Evolutionary conservation across 2,888 invertebrate genomes (phyloP).

Genomic region (Drosophila ezoana): DNA sequence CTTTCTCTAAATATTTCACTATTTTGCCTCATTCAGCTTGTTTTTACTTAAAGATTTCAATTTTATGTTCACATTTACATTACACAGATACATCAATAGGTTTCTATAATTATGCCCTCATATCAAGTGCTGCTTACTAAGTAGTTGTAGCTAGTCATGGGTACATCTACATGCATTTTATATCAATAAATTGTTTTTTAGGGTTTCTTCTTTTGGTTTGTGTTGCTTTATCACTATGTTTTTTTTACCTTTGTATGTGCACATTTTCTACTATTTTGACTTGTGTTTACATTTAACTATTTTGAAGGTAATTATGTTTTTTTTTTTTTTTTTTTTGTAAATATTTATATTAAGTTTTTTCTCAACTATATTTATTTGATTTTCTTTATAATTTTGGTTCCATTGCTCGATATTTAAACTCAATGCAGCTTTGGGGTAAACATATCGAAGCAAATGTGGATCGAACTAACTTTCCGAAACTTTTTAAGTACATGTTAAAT

Average conservation of each 20-base stretch:
- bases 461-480: conserved; percentile 9
- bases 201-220: conserved; percentile 44
- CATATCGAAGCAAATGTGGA: conserved; percentile 56
- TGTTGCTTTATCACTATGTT: conserved; percentile 56
- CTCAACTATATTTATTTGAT: conserved; percentile 8
- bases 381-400: conserved; percentile 34
- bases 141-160: conserved; percentile 46
- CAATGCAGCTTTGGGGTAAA: conserved; percentile 43
- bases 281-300: conserved; percentile 57
- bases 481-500: conserved; percentile 18
- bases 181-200: conserved; percentile 5
- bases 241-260: conserved; percentile 56
- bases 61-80: conserved; percentile 65
- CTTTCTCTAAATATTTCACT: conserved; percentile 72
- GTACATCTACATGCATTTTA: conserved; percentile 44
- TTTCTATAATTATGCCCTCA: conserved; percentile 32
- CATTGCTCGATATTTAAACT: conserved; percentile 33
- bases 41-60: conserved; percentile 19
- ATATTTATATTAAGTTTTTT: conserved; percentile 3
- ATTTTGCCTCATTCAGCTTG: conserved; percentile 38
- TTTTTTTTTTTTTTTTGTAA: conserved; percentile 5
- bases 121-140: conserved; percentile 43
- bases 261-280: conserved; percentile 51
- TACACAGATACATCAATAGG: conserved; percentile 70
- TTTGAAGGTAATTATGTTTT: conserved; percentile 37